Evolutionary conservation across 2,797 vertebrate genomes (phyloP).

Genomic region (Erethizon dorsatum): DNA sequence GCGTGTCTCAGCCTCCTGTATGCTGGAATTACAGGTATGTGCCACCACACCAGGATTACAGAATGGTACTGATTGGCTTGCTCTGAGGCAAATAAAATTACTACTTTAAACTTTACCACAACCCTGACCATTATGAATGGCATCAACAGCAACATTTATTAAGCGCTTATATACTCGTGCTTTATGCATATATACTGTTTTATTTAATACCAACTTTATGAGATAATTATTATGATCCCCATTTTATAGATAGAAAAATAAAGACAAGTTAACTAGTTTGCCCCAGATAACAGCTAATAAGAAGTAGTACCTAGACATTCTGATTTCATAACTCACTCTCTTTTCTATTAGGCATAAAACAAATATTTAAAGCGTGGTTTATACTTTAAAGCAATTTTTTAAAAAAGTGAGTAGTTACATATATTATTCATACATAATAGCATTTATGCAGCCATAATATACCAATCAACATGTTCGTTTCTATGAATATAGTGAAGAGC

Average conservation of each 20-base stretch:
- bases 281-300: not conserved
- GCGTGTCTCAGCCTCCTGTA: not conserved
- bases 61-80: not conserved
- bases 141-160: not conserved
- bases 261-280: slow-evolving; percentile 5
- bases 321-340: not conserved
- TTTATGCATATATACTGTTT: not conserved
- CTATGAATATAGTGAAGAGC: not conserved
- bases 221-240: slow-evolving; percentile 14
- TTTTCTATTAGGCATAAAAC: not conserved
- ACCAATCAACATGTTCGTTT: not conserved
- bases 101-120: not conserved
- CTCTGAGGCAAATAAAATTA: not conserved
- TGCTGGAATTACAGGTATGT: not conserved
- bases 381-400: slow-evolving; percentile 1
- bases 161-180: not conserved
- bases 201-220: not conserved
- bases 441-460: not conserved
- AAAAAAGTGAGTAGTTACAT: not conserved
- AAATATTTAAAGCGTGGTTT: not conserved
- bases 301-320: not conserved
- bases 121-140: not conserved
- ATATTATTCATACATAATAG: not conserved
- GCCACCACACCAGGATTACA: not conserved
- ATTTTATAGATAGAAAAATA: slow-evolving; percentile 54